Base-by-base conservation (phyloP, 2,113 vertebrate species). In the Nerophis ophidion region DNA sequence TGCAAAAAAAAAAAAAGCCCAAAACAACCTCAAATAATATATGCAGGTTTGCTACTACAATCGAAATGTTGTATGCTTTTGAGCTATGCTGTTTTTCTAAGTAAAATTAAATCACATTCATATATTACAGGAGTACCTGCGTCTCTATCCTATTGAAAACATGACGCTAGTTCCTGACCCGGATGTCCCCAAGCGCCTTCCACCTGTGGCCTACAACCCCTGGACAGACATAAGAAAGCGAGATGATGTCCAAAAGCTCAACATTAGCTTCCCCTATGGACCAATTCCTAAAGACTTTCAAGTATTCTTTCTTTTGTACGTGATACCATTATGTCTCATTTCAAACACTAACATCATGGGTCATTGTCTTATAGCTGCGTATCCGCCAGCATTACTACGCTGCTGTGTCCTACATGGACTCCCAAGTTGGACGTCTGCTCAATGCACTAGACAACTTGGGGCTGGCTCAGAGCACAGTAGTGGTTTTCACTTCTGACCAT, bases 341-440 rank as follows among this genome's bases (percentile, higher is more conserved):
- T 6, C 1, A 5, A n/a, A 10, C 8, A 0, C 3, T 4, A 8
- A 5, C 4, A 2, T 51, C 58, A 4, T 54, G 33, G 8, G 0
- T 56, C 14, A 1, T 26, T 66, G 15, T 70, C 9, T 76, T 80
- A 9, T 72, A 99, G 97, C 82, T 87, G 26, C 87, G 73, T 63
- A 92, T 98, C 51, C 95, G 94, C 33, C 96, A 97, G 87, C 94
- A 95, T 82, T 99, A 98, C 50, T 98, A 92, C 42, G 95, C 95
- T 8, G 91, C 95, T 0, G 90, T 98, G 61, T 96, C 95, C 0
- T 99, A 97, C 33, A 10, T 98, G 79, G 97, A 98, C 19, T 67
- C 78, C 1, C 91, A 95, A 58, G 89, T 96, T 1, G 97, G 97
- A 7, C 82, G 47, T 14, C 89, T 99, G 64, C 74, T 98, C 82